A percentile compares a stretch with the other conserved stretches of the same genome.
These are phyloP conservation scores for Thomomys bottae DNA, from an alignment of 2,113 vertebrate genomes.

Conservation along the genomic window DNA sequence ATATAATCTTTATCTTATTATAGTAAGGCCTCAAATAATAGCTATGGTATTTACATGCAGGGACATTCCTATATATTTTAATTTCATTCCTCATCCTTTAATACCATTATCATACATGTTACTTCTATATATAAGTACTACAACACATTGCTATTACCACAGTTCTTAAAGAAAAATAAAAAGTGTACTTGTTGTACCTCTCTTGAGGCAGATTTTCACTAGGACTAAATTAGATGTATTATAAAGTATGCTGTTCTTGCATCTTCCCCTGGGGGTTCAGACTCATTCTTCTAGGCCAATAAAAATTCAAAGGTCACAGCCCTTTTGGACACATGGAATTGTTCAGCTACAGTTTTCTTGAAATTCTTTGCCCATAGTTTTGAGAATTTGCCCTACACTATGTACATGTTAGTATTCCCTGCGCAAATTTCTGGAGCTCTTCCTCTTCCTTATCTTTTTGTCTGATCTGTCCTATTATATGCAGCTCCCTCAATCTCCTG, in stretches of 20 bases:
- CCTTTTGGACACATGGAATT: not conserved
- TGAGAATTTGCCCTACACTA: not conserved
- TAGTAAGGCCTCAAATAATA: not conserved
- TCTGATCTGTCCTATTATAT: not conserved
- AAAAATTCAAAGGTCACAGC: not conserved
- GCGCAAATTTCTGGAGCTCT: constrained; percentile 17
- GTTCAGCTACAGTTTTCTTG: not conserved
- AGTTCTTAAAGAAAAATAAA: not conserved
- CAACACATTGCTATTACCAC: not conserved
- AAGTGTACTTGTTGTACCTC: not conserved
- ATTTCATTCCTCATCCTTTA: not conserved
- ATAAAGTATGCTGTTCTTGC: not conserved
- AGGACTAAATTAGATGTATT: not conserved
- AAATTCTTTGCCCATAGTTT: constrained; percentile 26
- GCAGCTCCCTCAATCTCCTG: not conserved
- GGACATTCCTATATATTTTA: not conserved
- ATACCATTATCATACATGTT: not conserved
- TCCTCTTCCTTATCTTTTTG: not conserved
- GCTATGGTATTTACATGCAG: not conserved
- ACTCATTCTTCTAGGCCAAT: not conserved
- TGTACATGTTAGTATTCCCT: constrained; percentile 29
- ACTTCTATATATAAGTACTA: constrained; percentile 19
- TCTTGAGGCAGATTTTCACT: not conserved
- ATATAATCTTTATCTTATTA: constrained; percentile 8
- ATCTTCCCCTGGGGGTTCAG: not conserved